These are phyloP conservation scores for Acrobasis repandana DNA, from an alignment of 2,888 invertebrate species.

Conservation along the genomic window DNA sequence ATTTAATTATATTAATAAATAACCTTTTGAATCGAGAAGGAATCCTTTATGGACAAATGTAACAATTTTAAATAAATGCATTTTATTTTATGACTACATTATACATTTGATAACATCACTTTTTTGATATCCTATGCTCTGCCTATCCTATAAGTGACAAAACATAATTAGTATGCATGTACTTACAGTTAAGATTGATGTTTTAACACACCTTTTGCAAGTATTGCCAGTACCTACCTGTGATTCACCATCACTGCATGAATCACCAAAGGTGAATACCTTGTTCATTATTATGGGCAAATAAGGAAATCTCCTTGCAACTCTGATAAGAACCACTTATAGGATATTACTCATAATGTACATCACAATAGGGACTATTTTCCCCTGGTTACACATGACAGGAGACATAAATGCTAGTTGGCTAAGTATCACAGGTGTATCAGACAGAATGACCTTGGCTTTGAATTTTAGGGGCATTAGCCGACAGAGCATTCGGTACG, in stretches of 20 bases:
- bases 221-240: slow-evolving; percentile 10
- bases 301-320: slow-evolving; percentile 32
- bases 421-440: slow-evolving; percentile 19
- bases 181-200: too few species aligned
- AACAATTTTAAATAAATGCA: too few species aligned
- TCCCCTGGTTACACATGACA: neutral
- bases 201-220: slow-evolving; percentile 7
- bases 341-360: slow-evolving; percentile 9
- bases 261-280: slow-evolving; percentile 24
- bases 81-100: too few species aligned
- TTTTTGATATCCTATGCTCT: too few species aligned
- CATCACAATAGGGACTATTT: slow-evolving; percentile 4
- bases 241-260: slow-evolving; percentile 26
- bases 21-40: too few species aligned
- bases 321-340: slow-evolving; percentile 30
- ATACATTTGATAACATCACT: too few species aligned
- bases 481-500: slow-evolving; percentile 41
- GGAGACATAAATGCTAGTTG: neutral
- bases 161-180: too few species aligned
- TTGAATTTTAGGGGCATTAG: slow-evolving; percentile 68
- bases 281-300: slow-evolving; percentile 28
- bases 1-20: too few species aligned
- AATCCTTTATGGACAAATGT: too few species aligned
- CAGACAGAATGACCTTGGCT: slow-evolving; percentile 43
- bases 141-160: too few species aligned